Evolutionary conservation across 2,797 vertebrate genomes (phyloP), one percentile per base, ranked within the genome.

Genomic region (Micrastur ruficollis): DNA sequence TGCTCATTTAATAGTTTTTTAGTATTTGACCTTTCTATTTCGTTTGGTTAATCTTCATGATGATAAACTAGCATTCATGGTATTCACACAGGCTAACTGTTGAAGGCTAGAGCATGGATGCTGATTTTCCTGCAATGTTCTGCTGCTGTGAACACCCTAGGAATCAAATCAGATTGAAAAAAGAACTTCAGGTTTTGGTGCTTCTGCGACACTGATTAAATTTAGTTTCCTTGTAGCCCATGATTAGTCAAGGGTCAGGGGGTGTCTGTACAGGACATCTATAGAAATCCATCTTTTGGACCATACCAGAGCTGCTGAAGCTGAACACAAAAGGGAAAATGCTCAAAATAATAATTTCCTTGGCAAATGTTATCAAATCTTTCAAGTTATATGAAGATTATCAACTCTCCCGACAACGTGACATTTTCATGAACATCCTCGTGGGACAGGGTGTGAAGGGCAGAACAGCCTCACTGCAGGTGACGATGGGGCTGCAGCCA

Each of bases 1-100:
- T 79, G 86, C 71, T 96, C n/a, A 80, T 93, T 96, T 97, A 92
- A 95, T 94, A 97, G 92, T 96, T 97, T 97, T 92, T 97, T 97
- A 97, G 93, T 85, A 95, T 93, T 95, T 95, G 93, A 97, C 93
- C 93, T 97, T 98, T 97, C 86, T 94, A 74, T 97, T 97, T 70
- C 36, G 13, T 96, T 97, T 98, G 87, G 66, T 87, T 94, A 95
- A 98, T 96, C 93, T 96, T 71, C 70, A 76, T 81, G 76, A 96
- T 90, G 96, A 96, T 94, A 96, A 97, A 97, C 93, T 68, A 96
- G 83, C 61, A 80, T 87, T 97, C 75, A 84, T 86, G 96, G 86
- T 92, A 86, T 95, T 95, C 94, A 96, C 79, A 81, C 26, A 84
- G 61, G 75, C 82, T 46, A 91, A 91, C 73, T 88, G 42, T 42